Percentiles rank a stretch among this genome's conserved stretches.
These are phyloP conservation scores for Solen grandis DNA, from an alignment of 1,140 invertebrate species.

Conservation along the genomic window DNA sequence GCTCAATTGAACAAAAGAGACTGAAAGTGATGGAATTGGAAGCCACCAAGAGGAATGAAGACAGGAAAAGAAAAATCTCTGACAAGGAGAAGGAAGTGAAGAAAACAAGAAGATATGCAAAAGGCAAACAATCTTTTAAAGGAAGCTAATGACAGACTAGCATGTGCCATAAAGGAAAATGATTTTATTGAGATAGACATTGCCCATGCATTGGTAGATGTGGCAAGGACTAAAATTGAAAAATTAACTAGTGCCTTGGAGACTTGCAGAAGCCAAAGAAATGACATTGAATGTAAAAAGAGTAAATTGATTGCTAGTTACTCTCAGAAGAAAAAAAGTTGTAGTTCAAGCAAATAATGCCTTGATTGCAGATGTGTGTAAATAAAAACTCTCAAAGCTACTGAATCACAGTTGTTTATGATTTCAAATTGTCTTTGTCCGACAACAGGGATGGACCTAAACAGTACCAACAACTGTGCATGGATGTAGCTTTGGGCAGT, in stretches of 20 bases:
- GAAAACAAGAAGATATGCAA: background rate
- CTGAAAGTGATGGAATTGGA: background rate
- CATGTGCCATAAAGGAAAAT: background rate
- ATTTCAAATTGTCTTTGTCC: too few relatives aligned
- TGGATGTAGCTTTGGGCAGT: too few relatives aligned
- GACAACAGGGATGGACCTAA: too few relatives aligned
- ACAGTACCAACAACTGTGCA: too few relatives aligned
- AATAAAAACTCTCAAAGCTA: too few relatives aligned
- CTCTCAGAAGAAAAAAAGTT: background rate
- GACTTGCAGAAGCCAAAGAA: slow-evolving; percentile 3
- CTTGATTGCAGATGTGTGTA: too few relatives aligned
- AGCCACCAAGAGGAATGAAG: background rate
- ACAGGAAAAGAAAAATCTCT: slow-evolving; percentile 3
- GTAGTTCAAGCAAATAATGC: too few relatives aligned
- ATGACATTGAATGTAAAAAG: slow-evolving; percentile 5
- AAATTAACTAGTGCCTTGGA: background rate
- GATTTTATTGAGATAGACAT: background rate
- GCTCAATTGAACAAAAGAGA: background rate
- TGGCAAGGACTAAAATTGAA: background rate
- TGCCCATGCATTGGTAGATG: slow-evolving; percentile 5
- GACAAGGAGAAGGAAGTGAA: slow-evolving; percentile 25
- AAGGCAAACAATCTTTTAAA: slow-evolving; percentile 2
- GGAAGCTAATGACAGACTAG: slow-evolving; percentile 22
- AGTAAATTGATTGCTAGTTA: slow-evolving; percentile 9
- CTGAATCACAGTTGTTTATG: too few relatives aligned